Base-by-base conservation (phyloP, 2,797 vertebrate species). In the Vultur gryphus region DNA sequence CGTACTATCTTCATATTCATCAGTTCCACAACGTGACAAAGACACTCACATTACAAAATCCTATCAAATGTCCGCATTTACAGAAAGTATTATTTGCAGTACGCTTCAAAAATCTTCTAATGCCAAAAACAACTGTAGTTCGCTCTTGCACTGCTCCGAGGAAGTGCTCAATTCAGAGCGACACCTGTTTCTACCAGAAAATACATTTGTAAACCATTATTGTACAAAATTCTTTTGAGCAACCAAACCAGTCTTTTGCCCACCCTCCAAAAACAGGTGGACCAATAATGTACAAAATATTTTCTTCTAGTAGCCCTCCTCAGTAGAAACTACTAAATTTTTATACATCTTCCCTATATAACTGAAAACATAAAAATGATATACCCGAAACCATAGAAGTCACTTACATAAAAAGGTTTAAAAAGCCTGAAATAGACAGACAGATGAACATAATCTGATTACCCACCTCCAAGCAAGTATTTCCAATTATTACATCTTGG, bases 381-480 rank as follows among this genome's bases (percentile, higher is more conserved):
- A 69, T 24, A 65, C 11, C 7, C 9, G 0, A 92, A 90, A 39
- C 13, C 59, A 79, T 0, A 70, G 28, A 62, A 89, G 21, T 31
- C 10, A 28, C 76, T 77, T 89, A 75, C 6, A 70, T 72, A 84
- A 77, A 81, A 79, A 90, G 66, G 16, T 90, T 87, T 48, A 17
- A 61, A 87, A 59, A 67, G 37, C 29, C 72, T 37, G 44, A 76
- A 90, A 82, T 7, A 94, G 51, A 92, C 4, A 4, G 23, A 67
- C 1, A 80, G 82, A 77, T 54, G 33, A 89, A 87, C 25, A 43
- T 75, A 76, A 89, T 90, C 83, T 82, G 86, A 78, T 93, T 85
- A 77, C 8, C 17, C 37, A 80, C 35, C 33, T 64, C 72, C 80
- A 67, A 16, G 46, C 39, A 95, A 91, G 49, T 67, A 92, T 66